Conservation (phyloP, 2,113 vertebrate species). For the Pangasianodon hypophthalmus region DNA sequence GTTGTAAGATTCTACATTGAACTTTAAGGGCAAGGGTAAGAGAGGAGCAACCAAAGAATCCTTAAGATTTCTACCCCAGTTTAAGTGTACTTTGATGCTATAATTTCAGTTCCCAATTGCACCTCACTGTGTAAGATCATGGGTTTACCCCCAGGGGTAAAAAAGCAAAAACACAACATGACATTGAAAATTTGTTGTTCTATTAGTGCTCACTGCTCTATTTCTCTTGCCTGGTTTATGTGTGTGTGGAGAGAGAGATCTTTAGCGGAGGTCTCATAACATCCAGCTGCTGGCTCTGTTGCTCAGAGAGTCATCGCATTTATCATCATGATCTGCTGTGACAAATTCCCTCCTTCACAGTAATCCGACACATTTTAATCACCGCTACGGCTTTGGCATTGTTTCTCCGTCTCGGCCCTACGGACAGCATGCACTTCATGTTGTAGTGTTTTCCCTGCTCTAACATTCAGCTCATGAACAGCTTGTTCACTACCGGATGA, state of each 20-base stretch:
- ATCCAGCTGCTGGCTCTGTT: constrained; percentile 65
- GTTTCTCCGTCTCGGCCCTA: constrained; percentile 22
- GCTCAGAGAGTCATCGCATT: constrained; percentile 54
- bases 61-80: neutral
- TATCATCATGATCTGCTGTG: constrained; percentile 43
- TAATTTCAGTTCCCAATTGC: neutral
- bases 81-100: neutral
- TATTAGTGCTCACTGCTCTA: constrained; percentile 28
- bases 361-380: constrained; percentile 50
- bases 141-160: neutral
- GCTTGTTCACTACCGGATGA: constrained; percentile 5
- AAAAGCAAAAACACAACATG: neutral
- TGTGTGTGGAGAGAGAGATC: neutral
- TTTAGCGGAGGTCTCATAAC: constrained; percentile 50
- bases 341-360: constrained; percentile 54
- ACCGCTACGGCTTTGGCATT: constrained; percentile 31
- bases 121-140: neutral
- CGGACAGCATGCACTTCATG: constrained; percentile 18
- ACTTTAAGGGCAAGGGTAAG: neutral
- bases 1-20: neutral
- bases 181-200: neutral
- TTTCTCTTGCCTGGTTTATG: constrained; percentile 30
- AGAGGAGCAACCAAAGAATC: no score
- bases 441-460: constrained; percentile 7
- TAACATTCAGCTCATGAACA: constrained; percentile 16